Conservation (phyloP, 2,797 vertebrate species). For the Pitangus sulphuratus region DNA sequence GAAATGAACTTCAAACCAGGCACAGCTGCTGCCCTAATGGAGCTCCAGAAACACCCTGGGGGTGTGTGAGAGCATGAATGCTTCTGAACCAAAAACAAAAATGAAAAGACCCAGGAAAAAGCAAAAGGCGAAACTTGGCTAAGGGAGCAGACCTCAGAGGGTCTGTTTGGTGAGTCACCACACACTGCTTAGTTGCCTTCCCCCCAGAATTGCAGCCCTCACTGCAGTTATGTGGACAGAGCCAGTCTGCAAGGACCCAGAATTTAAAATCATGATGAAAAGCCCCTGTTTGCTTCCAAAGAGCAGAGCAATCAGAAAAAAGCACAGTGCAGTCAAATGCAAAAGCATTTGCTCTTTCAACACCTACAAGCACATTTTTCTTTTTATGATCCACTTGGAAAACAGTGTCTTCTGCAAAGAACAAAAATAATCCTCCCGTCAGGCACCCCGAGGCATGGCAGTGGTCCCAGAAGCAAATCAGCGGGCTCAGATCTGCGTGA, state of each 20-base stretch:
- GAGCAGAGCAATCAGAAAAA: constrained; percentile 19
- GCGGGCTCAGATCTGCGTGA: neutral
- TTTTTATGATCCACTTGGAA: constrained; percentile 52
- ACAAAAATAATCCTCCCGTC: constrained; percentile 37
- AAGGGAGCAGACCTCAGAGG: neutral
- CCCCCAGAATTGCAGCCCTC: neutral
- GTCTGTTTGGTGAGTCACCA: neutral
- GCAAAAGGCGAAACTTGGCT: neutral
- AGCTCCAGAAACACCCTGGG: neutral
- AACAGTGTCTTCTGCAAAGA: constrained; percentile 53
- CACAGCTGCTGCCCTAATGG: neutral
- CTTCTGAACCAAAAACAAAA: neutral
- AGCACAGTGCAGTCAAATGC: constrained; percentile 5
- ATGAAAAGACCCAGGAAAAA: neutral
- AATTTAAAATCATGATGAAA: neutral
- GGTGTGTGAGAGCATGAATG: neutral
- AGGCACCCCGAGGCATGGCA: constrained; percentile 55
- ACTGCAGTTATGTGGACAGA: neutral
- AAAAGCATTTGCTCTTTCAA: constrained; percentile 47
- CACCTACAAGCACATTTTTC: constrained; percentile 52
- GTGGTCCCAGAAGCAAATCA: constrained; percentile 47
- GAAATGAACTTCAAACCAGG: neutral
- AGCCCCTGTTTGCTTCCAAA: neutral
- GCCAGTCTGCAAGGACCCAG: neutral
- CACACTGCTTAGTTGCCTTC: neutral